Conservation (phyloP, 2,113 vertebrate species). For the Notothenia rossii region DNA sequence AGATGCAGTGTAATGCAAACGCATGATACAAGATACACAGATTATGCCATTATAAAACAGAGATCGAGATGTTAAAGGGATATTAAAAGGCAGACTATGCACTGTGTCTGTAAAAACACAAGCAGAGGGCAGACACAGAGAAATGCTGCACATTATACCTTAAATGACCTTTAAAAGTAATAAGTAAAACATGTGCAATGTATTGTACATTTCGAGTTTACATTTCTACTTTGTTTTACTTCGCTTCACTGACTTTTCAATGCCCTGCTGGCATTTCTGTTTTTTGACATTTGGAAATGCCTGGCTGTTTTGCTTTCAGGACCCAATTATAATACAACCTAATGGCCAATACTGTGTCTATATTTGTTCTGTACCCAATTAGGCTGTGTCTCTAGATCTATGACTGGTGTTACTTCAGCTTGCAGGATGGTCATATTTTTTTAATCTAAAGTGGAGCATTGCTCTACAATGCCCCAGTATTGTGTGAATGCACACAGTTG, state of each 20-base stretch:
- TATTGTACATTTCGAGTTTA: background rate
- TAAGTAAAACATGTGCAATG: background rate
- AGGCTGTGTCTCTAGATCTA: slow-evolving; percentile 3
- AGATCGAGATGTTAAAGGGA: background rate
- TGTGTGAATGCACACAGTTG: slow-evolving; percentile 11
- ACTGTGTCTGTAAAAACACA: too few relatives aligned
- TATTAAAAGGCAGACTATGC: background rate
- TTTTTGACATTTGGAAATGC: too few relatives aligned
- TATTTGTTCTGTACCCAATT: slow-evolving; percentile 8
- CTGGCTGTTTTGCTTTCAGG: too few relatives aligned
- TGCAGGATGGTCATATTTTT: background rate
- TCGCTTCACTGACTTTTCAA: background rate
- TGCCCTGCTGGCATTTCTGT: background rate
- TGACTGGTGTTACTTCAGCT: slow-evolving; percentile 7
- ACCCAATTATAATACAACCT: background rate
- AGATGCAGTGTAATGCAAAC: slow-evolving; percentile 11
- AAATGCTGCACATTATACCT: too few relatives aligned
- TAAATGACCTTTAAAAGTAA: background rate
- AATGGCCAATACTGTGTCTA: background rate
- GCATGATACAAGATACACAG: slow-evolving; percentile 2
- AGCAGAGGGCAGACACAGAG: too few relatives aligned
- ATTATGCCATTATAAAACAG: background rate
- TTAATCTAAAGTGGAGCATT: slow-evolving; percentile 10
- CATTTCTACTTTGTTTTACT: background rate
- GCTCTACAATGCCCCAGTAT: background rate